Conservation (phyloP, 2,113 vertebrate species). For the Pachyramphus minor region DNA sequence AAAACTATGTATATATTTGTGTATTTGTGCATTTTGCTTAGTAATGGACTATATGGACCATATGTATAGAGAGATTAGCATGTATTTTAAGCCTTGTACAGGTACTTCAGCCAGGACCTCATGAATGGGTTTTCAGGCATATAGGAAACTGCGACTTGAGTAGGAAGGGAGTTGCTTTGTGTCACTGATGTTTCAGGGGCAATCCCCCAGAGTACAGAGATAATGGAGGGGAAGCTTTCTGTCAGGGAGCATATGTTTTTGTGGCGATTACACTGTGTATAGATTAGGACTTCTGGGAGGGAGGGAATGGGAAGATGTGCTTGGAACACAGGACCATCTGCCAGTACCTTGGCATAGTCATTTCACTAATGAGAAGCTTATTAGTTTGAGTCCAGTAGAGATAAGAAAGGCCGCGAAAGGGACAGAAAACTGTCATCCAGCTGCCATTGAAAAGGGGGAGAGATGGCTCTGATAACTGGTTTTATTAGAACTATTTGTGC, state of each 20-base stretch:
- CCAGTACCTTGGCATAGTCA: slow-evolving; percentile 32
- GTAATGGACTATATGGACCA: neutral
- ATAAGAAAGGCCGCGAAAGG: neutral
- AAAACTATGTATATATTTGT: neutral
- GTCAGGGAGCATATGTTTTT: slow-evolving; percentile 62
- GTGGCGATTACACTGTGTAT: slow-evolving; percentile 30
- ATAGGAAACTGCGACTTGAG: neutral
- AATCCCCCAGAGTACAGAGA: slow-evolving; percentile 7
- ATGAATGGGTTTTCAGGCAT: neutral
- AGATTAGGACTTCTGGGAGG: slow-evolving; percentile 60
- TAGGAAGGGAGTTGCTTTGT: neutral
- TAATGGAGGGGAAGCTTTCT: slow-evolving; percentile 56
- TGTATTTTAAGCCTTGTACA: neutral
- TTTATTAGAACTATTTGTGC: neutral
- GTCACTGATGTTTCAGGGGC: neutral
- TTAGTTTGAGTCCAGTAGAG: slow-evolving; percentile 32
- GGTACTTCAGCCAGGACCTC: neutral
- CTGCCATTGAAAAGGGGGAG: neutral
- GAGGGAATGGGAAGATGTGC: slow-evolving; percentile 27
- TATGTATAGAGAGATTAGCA: neutral
- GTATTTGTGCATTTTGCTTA: neutral
- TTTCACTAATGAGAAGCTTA: slow-evolving; percentile 46
- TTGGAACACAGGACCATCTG: slow-evolving; percentile 50
- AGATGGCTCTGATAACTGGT: neutral
- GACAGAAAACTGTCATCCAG: neutral